Evolutionary conservation across 1,140 invertebrate genomes (phyloP), one percentile per base, ranked within the genome.

Genomic region (Chelonus insularis): DNA sequence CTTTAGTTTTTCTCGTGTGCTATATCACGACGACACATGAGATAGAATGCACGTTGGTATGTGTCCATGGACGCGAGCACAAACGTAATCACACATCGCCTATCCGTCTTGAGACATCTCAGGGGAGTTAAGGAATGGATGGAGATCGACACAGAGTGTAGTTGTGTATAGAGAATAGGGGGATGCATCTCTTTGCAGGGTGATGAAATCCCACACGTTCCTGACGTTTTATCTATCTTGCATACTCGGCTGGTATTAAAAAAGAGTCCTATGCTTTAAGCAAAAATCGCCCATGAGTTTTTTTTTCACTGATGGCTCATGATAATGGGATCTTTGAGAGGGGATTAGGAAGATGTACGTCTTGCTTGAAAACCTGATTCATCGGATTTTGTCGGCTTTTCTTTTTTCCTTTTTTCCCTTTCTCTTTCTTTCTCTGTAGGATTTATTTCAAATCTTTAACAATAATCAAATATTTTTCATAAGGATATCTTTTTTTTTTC

Each of bases 61-160:
- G 48, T 60, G 58, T 29, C 25, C 25, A 29, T 29, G 25, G 48
- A 51, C 36, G 58, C 34, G 32, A 51, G 48, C 48, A 39, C 47
- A 52, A 60, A 60, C 25, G 37, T 54, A 48, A 61, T 61, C 59
- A 61, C 59, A 61, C 59, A 61, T 55, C 59, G 41, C 23, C 37
- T 55, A 55, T 54, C 29, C 29, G 2, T 41, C 39, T 21, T 39
- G 14, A 16, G 54, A 25, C n/a, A 37, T 5, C 4, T 20, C 25
- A 29, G 25, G 36, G 16, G 39, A 23, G 45, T 4, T 16, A 9
- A 21, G 45, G n/a, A 36, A 5, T 41, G 37, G 39, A 57, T 48
- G 39, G 7, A 16, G 12, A 37, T n/a, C 14, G 12, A 34, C 9
- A 34, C 3, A 39, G 37, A 14, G 11, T 4, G 37, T 11, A 34